These are phyloP conservation scores for Martes martes DNA, from an alignment of 2,113 vertebrate species.

Conservation along the genomic window DNA sequence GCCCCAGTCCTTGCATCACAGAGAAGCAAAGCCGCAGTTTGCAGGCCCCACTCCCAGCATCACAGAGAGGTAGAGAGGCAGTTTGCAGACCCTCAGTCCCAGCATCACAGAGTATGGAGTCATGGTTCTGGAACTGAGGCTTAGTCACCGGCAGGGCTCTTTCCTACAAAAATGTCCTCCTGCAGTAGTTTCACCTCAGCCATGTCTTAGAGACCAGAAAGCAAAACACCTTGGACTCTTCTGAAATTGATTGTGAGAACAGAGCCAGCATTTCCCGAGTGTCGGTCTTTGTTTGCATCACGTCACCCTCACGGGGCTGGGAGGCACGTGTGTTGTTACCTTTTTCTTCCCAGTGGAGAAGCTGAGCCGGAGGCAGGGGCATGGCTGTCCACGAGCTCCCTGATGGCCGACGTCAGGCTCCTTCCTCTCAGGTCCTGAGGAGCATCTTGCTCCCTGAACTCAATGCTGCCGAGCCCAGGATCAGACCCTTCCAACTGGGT, in stretches of 20 bases:
- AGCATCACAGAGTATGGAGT: not conserved
- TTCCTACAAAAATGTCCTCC: not conserved
- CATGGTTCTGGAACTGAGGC: not conserved
- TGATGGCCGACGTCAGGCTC: accelerated
- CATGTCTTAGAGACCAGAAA: not conserved
- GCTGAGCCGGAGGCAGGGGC: not conserved
- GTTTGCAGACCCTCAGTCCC: not conserved
- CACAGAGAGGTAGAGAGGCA: accelerated
- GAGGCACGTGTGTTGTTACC: accelerated
- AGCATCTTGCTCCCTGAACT: not conserved
- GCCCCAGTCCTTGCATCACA: too few species aligned
- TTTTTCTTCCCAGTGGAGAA: not conserved
- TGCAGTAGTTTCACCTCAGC: not conserved
- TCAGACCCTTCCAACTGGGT: not conserved
- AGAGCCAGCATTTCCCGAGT: not conserved
- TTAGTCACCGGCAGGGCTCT: not conserved
- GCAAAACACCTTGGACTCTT: not conserved
- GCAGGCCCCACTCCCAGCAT: not conserved
- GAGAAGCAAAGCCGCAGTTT: not conserved
- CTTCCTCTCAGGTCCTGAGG: not conserved
- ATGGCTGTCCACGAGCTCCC: not conserved
- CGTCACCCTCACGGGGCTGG: not conserved
- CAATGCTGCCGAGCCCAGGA: not conserved
- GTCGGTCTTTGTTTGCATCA: not conserved
- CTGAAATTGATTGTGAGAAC: not conserved